Base-by-base conservation (phyloP, 1,140 invertebrate species). In the Cecropterus lyciades region DNA sequence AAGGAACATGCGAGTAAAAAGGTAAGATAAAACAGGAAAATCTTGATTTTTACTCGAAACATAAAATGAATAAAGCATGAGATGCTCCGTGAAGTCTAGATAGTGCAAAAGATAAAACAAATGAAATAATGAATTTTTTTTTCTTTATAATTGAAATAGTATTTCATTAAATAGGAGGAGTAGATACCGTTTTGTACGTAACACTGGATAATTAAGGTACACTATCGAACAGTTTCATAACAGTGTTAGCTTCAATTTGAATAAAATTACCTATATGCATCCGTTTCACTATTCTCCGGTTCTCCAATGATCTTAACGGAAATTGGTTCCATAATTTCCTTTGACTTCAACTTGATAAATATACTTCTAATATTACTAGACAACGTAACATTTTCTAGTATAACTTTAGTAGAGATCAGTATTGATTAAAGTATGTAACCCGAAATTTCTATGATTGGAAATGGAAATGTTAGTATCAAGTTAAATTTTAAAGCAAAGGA, bases 251-350 rank as follows among this genome's bases (percentile, higher is more conserved):
- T 46, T 16, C 42, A 16, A 52, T 24, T 30, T 59, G 55, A 59
- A 45, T 43, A 56, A 56, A 56, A 59, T 59, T 59, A 59, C 24
- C n/a, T 59, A 27, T 24, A 7, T 17, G 17, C 53, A 17, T 56
- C 53, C 53, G 53, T 56, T 49, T 49, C 46, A 49, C 37, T n/a
- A 20, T 3, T 8, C n/a, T 30, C 42, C 40, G 20, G 42, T 14
- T 46, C 24, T 55, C 15, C 40, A 43, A 5, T 45, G 53, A 56
- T 43, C 53, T 46, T 5, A 59, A 10, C 46, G 55, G 55, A 59
- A 59, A 59, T 59, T 59, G 55, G 13, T 17, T 46, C 24, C 16
- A 52, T 33, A 52, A 52, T 52, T 46, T 59, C 14, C 55, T 24
- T 15, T 24, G 27, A 5, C 4, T 20, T 56, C 16, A 56, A 33